These are phyloP conservation scores for Lysandra bellargus DNA, from an alignment of 2,888 invertebrate species.

Conservation along the genomic window DNA sequence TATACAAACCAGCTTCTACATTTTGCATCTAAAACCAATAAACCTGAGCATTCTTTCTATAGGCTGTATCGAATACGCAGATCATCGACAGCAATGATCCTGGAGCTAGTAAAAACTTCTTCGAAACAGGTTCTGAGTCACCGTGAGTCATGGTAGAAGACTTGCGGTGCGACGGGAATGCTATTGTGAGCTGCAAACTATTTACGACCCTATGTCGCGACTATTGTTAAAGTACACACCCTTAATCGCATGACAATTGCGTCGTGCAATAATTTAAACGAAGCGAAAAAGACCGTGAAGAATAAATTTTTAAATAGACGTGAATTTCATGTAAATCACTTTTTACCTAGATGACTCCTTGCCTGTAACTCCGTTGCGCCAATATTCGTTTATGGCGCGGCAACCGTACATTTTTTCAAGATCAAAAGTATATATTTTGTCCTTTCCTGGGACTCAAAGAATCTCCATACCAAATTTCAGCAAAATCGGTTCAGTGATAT, in stretches of 20 bases:
- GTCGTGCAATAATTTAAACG: background rate
- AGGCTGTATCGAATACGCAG: background rate
- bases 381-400: too few relatives aligned
- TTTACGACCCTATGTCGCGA: conserved; percentile 60
- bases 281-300: background rate
- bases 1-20: background rate
- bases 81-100: conserved; percentile 14
- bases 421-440: too few relatives aligned
- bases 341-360: too few relatives aligned
- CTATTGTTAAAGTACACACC: conserved; percentile 47
- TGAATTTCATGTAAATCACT: too few relatives aligned
- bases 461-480: too few relatives aligned
- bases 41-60: background rate
- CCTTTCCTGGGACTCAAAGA: too few relatives aligned
- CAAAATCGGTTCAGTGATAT: too few relatives aligned
- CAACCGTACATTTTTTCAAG: too few relatives aligned
- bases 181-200: conserved; percentile 58
- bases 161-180: conserved; percentile 47
- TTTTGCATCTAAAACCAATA: background rate
- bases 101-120: conserved; percentile 11
- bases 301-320: too few relatives aligned
- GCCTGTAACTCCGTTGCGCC: too few relatives aligned
- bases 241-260: conserved; percentile 24
- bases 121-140: conserved; percentile 18
- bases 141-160: conserved; percentile 58